Base-by-base conservation (phyloP, 2,888 invertebrate species). In the Nesidiocoris tenuis region DNA sequence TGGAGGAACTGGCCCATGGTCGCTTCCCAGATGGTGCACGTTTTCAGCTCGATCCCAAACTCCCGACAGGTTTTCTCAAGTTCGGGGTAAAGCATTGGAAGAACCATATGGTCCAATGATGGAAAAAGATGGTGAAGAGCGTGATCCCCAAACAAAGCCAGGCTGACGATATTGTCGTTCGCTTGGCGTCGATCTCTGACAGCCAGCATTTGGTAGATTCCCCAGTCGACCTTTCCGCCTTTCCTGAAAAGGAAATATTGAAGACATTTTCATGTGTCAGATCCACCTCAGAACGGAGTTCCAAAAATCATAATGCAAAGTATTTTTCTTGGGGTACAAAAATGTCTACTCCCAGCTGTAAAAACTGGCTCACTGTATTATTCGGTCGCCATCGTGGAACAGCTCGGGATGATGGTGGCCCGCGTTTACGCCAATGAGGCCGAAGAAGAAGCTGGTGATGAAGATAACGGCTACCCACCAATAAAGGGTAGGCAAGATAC, bases 401-500 rank as follows among this genome's bases (percentile, higher is more conserved):
- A 92, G 90, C 39, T 88, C 88, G 0, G 93, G 92, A 82, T 93
- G 91, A 81, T 93, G 92, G 84, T 93, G 93, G 0, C 90, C 91
- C 0, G 91, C 92, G 82, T 89, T 91, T 0, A 91, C 81, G 1
- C 89, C 92, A 75, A 91, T 88, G 0, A 87, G 80, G 16, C 84
- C 85, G 81, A 93, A 91, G 0, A 87, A 80, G 61, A 89, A 86
- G 79, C 91, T 90, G 0, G 85, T 85, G 0, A 86, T 82, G 19
- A 86, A 81, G 22, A 87, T 82, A n/a, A 90, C 86, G 79, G 86
- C 82, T 0, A 88, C 78, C 89, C 90, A 92, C 79, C 84, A 83
- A 19, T 59, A 70, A 12, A 55, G 9, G 18, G 67, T 21, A 18
- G 83, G 80, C 0, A 88, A 7, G 0, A 85, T 85, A 2, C 80